Conservation (phyloP, 2,888 invertebrate genomes). For the Ditula angustiorana region DNA sequence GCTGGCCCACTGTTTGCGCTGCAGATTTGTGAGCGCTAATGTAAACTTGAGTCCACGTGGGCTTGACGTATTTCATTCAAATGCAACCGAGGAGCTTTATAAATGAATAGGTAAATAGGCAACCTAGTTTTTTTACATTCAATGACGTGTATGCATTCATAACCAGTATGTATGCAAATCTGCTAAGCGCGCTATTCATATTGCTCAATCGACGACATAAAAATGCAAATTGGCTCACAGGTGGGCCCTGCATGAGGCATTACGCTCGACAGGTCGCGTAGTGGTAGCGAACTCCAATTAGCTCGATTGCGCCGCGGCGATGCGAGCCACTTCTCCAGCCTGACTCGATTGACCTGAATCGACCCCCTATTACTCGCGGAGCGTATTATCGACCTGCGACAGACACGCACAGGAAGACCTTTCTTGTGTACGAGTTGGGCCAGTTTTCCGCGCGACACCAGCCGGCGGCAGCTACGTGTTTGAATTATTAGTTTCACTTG, state of each 20-base stretch:
- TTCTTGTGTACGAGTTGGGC: constrained; percentile 12
- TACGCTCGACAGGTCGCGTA: constrained; percentile 32
- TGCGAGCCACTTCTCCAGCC: constrained; percentile 53
- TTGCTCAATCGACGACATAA: constrained; percentile 37
- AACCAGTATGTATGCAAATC: constrained; percentile 8
- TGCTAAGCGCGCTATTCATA: constrained; percentile 5
- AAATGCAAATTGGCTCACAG: constrained; percentile 49
- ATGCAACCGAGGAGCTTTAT: no score
- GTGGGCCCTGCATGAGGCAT: constrained; percentile 46
- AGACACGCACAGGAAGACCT: neutral
- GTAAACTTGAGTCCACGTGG: constrained; percentile 22
- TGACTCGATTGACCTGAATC: constrained; percentile 60
- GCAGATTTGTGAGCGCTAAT: constrained; percentile 42
- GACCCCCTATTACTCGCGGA: constrained; percentile 47
- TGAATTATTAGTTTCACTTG: constrained; percentile 24
- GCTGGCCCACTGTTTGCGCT: constrained; percentile 45
- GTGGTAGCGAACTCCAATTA: constrained; percentile 57
- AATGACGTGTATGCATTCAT: constrained; percentile 1
- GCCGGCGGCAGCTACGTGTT: neutral
- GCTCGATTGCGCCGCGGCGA: constrained; percentile 55
- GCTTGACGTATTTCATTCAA: neutral
- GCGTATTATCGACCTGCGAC: neutral
- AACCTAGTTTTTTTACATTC: constrained; percentile 10
- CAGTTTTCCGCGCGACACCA: constrained; percentile 31
- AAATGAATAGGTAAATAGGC: neutral